Evolutionary conservation across 2,113 vertebrate genomes (phyloP).

Genomic region (Phodopus roborovskii): DNA sequence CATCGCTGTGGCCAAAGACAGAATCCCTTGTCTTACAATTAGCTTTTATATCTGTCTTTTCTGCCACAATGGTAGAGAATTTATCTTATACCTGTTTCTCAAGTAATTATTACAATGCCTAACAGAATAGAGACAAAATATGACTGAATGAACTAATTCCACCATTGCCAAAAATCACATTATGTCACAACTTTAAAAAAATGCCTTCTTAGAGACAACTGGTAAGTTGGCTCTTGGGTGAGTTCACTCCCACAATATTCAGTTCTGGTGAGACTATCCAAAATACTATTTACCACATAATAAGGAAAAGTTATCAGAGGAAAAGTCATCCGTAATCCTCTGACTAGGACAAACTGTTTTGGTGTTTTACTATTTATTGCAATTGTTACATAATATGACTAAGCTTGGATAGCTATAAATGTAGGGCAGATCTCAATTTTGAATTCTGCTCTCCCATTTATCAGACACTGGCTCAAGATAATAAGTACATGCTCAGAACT

Average conservation of each 20-base stretch:
- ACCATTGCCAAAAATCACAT: background rate
- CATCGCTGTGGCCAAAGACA: background rate
- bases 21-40: background rate
- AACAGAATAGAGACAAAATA: background rate
- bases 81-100: background rate
- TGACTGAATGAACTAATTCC: background rate
- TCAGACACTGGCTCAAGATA: background rate
- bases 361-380: background rate
- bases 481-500: background rate
- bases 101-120: background rate
- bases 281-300: background rate
- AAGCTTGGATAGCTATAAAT: background rate
- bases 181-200: background rate
- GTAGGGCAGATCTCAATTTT: background rate
- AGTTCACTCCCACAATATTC: background rate
- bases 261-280: no score
- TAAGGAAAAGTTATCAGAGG: background rate
- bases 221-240: background rate
- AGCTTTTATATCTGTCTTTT: background rate
- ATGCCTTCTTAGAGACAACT: background rate
- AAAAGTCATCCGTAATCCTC: background rate
- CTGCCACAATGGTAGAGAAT: background rate
- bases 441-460: background rate
- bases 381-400: background rate
- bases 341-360: background rate